Base-by-base conservation (phyloP, 1,140 invertebrate genomes). In the Chironomus tepperi region DNA sequence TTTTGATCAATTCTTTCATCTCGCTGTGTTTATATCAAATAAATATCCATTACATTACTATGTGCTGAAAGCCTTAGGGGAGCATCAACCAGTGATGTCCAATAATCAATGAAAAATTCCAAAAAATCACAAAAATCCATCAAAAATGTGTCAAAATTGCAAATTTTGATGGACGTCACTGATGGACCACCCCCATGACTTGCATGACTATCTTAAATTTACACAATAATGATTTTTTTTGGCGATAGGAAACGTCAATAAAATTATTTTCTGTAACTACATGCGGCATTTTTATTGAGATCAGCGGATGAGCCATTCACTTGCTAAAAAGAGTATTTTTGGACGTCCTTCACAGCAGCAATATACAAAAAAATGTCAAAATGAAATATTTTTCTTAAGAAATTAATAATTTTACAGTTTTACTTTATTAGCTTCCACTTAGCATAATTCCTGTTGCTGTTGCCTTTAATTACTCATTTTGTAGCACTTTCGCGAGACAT, bases 401-500 rank as follows among this genome's bases (percentile, higher is more conserved):
- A 57, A 57, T 57, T 57, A n/a, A 5, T 57, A 57, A 57, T 10
- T 10, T 47, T 12, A 57, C 12, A 57, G 47, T 5, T n/a, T n/a
- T n/a, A 57, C 47, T 15, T 57, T 57, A 70, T 70, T 70, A 70
- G 65, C 65, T 16, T 15, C 65, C 65, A 70, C 65, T 70, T 70
- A 70, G 65, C 65, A 70, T 70, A 70, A 67, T 8, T 67, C 19
- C 18, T 7, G 65, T 6, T 70, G 65, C 10, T 70, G 65, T 70
- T 70, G 65, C 19, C 7, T 19, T 70, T 70, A 21, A 19, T 70
- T 70, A 18, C 16, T 10, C 47, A 15, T 57, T 57, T 57, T 21
- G 65, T 70, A 70, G 65, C 65, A 70, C 65, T 70, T 70, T 70
- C 65, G 64, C 16, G 64, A 16, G 43, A 47, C 43, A 15, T 15